Percentiles rank a stretch among this genome's conserved stretches.
Evolutionary conservation across 1,140 invertebrate species (phyloP).

Genomic region (Calliopsis andreniformis): DNA sequence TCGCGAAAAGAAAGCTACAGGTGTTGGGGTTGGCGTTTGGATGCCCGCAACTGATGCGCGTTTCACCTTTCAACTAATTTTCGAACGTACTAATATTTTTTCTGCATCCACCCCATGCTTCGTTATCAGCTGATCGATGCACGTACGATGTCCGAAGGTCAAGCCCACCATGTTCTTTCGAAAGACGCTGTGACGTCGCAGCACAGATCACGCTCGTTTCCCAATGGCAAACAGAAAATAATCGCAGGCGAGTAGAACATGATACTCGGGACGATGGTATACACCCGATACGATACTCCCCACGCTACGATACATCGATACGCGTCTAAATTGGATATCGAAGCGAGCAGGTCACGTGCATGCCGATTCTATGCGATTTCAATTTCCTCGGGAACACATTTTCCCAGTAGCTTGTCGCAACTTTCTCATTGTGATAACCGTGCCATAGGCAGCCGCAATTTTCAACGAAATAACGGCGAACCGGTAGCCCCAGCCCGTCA

Average conservation of each 20-base stretch:
- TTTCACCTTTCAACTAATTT: no score
- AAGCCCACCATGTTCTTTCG: not conserved
- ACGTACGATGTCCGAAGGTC: not conserved
- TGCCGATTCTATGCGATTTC: not conserved
- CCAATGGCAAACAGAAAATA: slow-evolving; percentile 32
- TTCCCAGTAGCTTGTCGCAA: slow-evolving; percentile 7
- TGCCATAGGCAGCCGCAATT: slow-evolving; percentile 50
- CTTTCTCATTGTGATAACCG: slow-evolving; percentile 63
- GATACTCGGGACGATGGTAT: slow-evolving; percentile 8
- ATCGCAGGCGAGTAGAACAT: slow-evolving; percentile 16
- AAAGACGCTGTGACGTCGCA: not conserved
- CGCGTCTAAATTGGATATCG: slow-evolving; percentile 32
- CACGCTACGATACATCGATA: slow-evolving; percentile 14
- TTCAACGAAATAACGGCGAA: slow-evolving; percentile 59
- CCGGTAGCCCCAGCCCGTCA: slow-evolving; percentile 50
- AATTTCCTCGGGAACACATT: slow-evolving; percentile 7
- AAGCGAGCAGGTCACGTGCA: not conserved
- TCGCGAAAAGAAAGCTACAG: no score
- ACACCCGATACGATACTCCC: slow-evolving; percentile 36
- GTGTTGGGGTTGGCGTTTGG: no score
- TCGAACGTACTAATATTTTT: no score
- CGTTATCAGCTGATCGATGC: no score
- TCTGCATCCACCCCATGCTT: no score
- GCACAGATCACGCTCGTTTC: slow-evolving; percentile 30
- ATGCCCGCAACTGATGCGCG: no score